These are phyloP conservation scores for Eurytoma californica DNA, from an alignment of 2,888 invertebrate genomes.

Conservation along the genomic window DNA sequence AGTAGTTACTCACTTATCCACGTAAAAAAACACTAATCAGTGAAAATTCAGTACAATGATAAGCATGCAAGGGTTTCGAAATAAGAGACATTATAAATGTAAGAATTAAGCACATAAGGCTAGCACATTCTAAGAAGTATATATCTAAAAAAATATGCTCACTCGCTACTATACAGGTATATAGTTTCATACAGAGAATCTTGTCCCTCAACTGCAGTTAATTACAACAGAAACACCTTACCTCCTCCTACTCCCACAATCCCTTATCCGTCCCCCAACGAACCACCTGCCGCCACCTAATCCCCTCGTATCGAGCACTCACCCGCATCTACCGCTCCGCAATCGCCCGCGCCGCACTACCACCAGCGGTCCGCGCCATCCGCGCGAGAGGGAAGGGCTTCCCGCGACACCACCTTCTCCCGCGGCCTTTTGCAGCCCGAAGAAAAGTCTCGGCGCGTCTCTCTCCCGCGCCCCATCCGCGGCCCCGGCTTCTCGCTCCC, in stretches of 20 bases:
- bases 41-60: too few species aligned
- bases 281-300: background rate
- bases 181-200: too few species aligned
- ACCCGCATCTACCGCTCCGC: background rate
- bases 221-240: background rate
- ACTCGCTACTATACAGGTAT: too few species aligned
- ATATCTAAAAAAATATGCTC: too few species aligned
- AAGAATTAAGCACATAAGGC: too few species aligned
- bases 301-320: background rate
- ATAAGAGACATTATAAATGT: too few species aligned
- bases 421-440: background rate
- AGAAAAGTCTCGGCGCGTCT: background rate
- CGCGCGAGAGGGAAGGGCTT: slow-evolving; percentile 20
- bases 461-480: slow-evolving; percentile 21
- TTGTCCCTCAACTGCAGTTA: background rate
- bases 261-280: background rate
- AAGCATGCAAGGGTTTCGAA: too few species aligned
- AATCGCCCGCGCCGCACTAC: too few species aligned
- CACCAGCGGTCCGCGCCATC: background rate
- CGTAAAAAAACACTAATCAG: too few species aligned
- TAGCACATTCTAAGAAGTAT: too few species aligned
- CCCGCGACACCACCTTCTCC: background rate
- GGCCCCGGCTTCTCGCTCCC: slow-evolving; percentile 5
- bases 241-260: background rate
- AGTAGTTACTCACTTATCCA: too few species aligned